Evolutionary conservation across 2,888 invertebrate genomes (phyloP).

Genomic region (Podabrus alpinus): DNA sequence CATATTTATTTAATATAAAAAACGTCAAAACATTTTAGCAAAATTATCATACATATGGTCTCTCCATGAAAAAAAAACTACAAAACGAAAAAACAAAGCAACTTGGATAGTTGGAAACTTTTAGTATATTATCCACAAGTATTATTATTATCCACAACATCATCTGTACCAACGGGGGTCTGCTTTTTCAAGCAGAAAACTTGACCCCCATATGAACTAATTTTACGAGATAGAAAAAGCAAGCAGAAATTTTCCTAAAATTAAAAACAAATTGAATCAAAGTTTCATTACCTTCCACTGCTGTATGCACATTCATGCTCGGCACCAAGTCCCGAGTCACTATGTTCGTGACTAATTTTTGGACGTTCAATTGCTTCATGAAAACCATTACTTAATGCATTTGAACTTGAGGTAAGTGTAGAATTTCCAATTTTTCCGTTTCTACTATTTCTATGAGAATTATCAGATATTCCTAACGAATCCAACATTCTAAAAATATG

Average conservation of each 20-base stretch:
- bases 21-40: too few relatives aligned
- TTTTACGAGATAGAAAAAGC: neutral
- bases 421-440: constrained; percentile 39
- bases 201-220: neutral
- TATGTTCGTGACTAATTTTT: constrained; percentile 73
- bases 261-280: neutral
- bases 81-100: too few relatives aligned
- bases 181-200: too few relatives aligned
- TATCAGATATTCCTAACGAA: constrained; percentile 37
- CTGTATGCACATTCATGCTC: constrained; percentile 77
- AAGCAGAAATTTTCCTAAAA: neutral
- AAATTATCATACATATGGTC: too few relatives aligned
- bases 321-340: constrained; percentile 76
- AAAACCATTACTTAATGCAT: constrained; percentile 41
- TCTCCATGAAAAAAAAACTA: too few relatives aligned
- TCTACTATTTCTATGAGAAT: constrained; percentile 36
- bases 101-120: too few relatives aligned
- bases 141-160: too few relatives aligned
- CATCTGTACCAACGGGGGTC: too few relatives aligned
- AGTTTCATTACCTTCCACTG: constrained; percentile 65
- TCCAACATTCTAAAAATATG: constrained; percentile 41
- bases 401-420: constrained; percentile 44
- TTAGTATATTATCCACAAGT: too few relatives aligned
- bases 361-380: constrained; percentile 40
- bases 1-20: too few relatives aligned